Evolutionary conservation across 37 sponge, comb jelly and placozoan genomes (phyloP).

Genomic region (Mnemiopsis leidyi): DNA sequence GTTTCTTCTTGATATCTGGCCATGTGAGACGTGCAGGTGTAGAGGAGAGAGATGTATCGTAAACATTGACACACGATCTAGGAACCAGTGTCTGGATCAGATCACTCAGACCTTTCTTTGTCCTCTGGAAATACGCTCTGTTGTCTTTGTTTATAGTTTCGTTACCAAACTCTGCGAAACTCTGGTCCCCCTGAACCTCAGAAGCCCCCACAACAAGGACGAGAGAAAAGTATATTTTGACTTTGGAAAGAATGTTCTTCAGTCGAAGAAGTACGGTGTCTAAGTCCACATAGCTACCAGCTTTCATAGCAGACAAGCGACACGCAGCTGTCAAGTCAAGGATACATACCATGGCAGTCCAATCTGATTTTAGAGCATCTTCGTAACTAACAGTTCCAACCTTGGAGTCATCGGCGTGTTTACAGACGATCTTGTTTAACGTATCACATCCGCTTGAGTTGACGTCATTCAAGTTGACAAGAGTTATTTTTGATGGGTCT

Average conservation of each 20-base stretch:
- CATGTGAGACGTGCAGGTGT: background rate
- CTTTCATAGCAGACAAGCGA: background rate
- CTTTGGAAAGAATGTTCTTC: background rate
- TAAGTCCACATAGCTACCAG: background rate
- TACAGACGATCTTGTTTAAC: too few relatives aligned
- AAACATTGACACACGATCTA: background rate
- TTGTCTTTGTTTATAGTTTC: constrained; percentile 17
- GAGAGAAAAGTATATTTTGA: background rate
- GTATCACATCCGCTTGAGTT: background rate
- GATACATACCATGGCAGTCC: background rate
- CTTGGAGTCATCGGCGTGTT: background rate
- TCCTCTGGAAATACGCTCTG: background rate
- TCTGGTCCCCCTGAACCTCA: background rate
- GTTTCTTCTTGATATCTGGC: background rate
- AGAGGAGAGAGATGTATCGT: background rate
- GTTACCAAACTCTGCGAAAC: background rate
- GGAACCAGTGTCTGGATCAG: background rate
- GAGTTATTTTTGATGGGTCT: background rate
- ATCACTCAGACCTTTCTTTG: background rate
- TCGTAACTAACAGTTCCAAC: background rate
- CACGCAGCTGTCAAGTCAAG: background rate
- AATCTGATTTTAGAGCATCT: background rate
- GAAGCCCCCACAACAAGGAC: background rate
- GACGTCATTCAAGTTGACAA: background rate
- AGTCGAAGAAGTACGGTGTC: background rate